phyloP scores from a whole-genome alignment of 1,140 invertebrate genomes.

The Bombus confusus region DNA sequence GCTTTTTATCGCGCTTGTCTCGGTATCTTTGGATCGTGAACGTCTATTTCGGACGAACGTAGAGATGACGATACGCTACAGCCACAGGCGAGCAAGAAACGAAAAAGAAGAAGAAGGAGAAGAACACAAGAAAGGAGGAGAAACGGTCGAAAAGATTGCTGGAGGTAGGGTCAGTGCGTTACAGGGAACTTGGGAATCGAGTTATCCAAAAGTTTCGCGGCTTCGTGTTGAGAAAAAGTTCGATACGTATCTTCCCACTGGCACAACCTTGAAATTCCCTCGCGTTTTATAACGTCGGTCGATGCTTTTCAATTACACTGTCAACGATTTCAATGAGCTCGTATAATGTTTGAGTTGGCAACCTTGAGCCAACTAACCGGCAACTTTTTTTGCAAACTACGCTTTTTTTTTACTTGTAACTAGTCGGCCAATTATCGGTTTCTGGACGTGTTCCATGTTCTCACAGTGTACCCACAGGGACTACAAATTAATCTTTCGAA shows the following conservation, averaged over 20 bases:
- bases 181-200: slow-evolving; percentile 48
- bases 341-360: neutral
- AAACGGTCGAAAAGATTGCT: slow-evolving; percentile 30
- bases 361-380: neutral
- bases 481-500: too few species aligned
- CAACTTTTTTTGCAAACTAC: neutral
- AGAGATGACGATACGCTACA: neutral
- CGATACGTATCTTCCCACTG: neutral
- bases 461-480: too few species aligned
- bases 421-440: too few species aligned
- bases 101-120: neutral
- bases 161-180: neutral
- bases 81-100: neutral
- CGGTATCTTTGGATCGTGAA: slow-evolving; percentile 37
- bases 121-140: neutral
- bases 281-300: neutral
- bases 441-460: too few species aligned
- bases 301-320: neutral
- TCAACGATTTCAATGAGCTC: neutral
- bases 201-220: slow-evolving; percentile 50
- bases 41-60: slow-evolving; percentile 47
- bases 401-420: neutral
- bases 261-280: slow-evolving; percentile 55
- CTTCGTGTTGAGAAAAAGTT: slow-evolving; percentile 26
- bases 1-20: slow-evolving; percentile 38